Evolutionary conservation across 2,888 invertebrate species (phyloP), one percentile per base, ranked within the genome.

Genomic region (Macaria liturata): DNA sequence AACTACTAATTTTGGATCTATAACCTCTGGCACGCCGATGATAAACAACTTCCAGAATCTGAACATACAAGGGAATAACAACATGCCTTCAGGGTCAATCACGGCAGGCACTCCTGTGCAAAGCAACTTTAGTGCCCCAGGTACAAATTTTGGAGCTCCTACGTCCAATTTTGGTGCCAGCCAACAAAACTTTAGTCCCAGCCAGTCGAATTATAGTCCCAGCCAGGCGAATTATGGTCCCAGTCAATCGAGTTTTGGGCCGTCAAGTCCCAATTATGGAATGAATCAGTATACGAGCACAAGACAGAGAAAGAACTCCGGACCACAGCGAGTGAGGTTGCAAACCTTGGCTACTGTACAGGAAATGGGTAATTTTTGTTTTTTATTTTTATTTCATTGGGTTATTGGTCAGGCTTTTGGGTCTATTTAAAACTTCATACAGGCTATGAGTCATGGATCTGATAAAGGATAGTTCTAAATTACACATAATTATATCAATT

Each of bases 271-370:
- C 45, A 66, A 51, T 47, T 72, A 70, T 47, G 74, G 70, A 54
- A 69, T 72, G 34, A 65, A 65, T 8, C 80, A 82, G 56, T 84
- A 83, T 71, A 76, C 55, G 3, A 56, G 71, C 56, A 66, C 73
- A 30, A 76, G 86, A 9, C 91, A 89, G 58, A 86, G 94, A 65
- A 94, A 94, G 72, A 93, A 93, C 67, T 93, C 93, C n/a, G 94
- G 88, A 67, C 94, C 91, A 53, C 93, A 84, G 72, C 83, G 92
- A 3, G 81, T 87, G 54, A 91, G 92, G 62, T 74, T 88, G 44
- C 91, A 89, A 73, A 87, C 85, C 69, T 70, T 92, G 69, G 90
- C 96, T 47, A 96, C 96, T 54, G 96, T 96, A 40, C 95, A 95
- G 82, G 96, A 96, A 92, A 92, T 94, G 90, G 95, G 95, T 95